These are phyloP conservation scores for Neoaliturus tenellus DNA, from an alignment of 2,888 invertebrate genomes.

Conservation along the genomic window DNA sequence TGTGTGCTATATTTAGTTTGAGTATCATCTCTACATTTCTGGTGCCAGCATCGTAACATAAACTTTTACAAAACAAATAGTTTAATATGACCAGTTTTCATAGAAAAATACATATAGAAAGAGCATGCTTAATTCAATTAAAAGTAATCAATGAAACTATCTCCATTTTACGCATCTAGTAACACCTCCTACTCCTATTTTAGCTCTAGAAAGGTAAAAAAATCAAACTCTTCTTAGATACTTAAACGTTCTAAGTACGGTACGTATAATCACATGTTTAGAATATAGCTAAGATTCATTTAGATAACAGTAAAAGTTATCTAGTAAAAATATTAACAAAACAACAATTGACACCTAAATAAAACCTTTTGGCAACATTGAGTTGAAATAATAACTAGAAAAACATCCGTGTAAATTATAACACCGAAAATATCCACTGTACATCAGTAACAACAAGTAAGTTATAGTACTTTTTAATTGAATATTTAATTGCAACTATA, in stretches of 20 bases:
- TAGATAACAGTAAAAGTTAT: conserved; percentile 8
- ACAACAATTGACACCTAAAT: background rate
- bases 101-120: too few species aligned
- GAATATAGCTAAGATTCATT: conserved; percentile 21
- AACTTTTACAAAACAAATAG: too few species aligned
- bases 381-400: background rate
- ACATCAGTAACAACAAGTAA: background rate
- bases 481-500: background rate
- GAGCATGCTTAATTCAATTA: too few species aligned
- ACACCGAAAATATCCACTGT: background rate
- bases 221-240: conserved; percentile 1
- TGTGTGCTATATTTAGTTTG: too few species aligned
- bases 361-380: background rate
- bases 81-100: too few species aligned
- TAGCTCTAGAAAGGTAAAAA: conserved; percentile 26
- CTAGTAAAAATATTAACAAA: background rate
- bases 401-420: background rate
- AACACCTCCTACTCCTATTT: conserved; percentile 31
- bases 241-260: conserved; percentile 4
- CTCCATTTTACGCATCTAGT: conserved; percentile 38
- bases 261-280: conserved; percentile 26
- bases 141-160: background rate
- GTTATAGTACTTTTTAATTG: background rate
- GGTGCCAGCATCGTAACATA: too few species aligned
- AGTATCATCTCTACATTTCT: too few species aligned